Percentiles rank a stretch among this genome's conserved stretches.
phyloP scores from a whole-genome alignment of 2,797 vertebrate species.

The Limnodromus scolopaceus region DNA sequence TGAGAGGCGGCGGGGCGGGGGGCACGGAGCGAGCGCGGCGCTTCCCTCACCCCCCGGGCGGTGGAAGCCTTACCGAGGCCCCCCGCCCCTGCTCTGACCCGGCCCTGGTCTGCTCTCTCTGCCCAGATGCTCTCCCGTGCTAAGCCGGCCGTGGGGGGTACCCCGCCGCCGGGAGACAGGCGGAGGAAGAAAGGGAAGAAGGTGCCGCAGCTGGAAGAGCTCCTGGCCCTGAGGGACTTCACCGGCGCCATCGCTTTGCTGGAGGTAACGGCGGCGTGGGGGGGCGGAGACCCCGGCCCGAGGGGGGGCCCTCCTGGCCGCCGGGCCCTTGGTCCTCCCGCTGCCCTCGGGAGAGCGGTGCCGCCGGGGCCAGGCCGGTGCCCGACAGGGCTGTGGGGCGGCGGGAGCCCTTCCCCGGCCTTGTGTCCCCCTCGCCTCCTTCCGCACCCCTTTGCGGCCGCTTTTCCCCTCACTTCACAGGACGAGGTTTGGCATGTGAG shows the following conservation, averaged over 20 bases:
- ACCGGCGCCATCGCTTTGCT: conserved; percentile 91
- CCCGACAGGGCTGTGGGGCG: neutral
- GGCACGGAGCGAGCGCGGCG: neutral
- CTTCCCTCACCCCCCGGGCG: neutral
- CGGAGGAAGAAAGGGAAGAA: conserved; percentile 88
- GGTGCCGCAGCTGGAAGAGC: conserved; percentile 88
- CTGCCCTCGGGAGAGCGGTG: neutral
- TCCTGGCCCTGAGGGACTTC: conserved; percentile 90
- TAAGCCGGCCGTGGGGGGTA: conserved; percentile 89
- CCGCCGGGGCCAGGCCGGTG: too few relatives aligned
- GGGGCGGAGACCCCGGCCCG: too few relatives aligned
- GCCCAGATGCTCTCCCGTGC: conserved; percentile 84
- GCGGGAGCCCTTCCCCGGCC: neutral
- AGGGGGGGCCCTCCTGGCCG: neutral
- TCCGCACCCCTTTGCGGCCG: neutral
- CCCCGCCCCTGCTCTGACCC: neutral
- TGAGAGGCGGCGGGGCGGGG: neutral
- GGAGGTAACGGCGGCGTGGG: conserved; percentile 81
- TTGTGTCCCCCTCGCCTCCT: neutral
- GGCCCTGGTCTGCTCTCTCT: neutral
- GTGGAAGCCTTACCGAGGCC: too few relatives aligned
- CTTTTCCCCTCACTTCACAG: neutral
- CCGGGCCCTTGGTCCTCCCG: too few relatives aligned
- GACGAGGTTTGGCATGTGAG: neutral
- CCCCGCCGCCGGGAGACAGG: conserved; percentile 80